Evolutionary conservation across 2,797 vertebrate species (phyloP).

Genomic region (Acipenser ruthenus): DNA sequence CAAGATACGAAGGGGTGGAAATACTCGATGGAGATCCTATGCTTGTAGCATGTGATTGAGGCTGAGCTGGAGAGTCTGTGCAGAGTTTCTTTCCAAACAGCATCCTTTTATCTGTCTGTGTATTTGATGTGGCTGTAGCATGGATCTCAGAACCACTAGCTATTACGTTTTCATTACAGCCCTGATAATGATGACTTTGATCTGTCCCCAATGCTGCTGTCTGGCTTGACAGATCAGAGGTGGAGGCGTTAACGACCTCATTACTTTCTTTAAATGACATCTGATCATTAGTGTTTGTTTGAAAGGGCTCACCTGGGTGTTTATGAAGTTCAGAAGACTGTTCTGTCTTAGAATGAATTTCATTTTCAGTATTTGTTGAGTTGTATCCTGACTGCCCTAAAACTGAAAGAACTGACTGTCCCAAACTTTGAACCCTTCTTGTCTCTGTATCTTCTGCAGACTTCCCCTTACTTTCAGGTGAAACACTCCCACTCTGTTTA

Average conservation of each 20-base stretch:
- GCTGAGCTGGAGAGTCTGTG: slow-evolving; percentile 51
- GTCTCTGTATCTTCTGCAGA: slow-evolving; percentile 37
- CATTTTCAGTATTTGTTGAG: too few relatives aligned
- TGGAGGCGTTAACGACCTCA: too few relatives aligned
- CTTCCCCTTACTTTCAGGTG: slow-evolving; percentile 36
- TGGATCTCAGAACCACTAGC: slow-evolving; percentile 8
- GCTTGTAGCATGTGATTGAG: slow-evolving; percentile 39
- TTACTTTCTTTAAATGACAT: too few relatives aligned
- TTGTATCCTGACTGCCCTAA: too few relatives aligned
- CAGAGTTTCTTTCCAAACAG: slow-evolving; percentile 54
- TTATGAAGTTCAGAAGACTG: too few relatives aligned
- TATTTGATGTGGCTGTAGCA: slow-evolving; percentile 26
- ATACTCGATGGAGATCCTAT: slow-evolving; percentile 48
- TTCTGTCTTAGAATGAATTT: too few relatives aligned
- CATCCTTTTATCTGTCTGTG: slow-evolving; percentile 45
- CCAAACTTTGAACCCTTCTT: too few relatives aligned
- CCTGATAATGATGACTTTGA: slow-evolving; percentile 18
- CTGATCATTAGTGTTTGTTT: too few relatives aligned
- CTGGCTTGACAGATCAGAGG: too few relatives aligned
- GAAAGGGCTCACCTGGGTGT: too few relatives aligned
- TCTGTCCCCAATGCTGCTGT: too few relatives aligned
- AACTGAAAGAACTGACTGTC: too few relatives aligned
- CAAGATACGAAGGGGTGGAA: slow-evolving; percentile 43
- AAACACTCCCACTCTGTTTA: slow-evolving; percentile 37
- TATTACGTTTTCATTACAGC: slow-evolving; percentile 43